Percentiles rank a stretch among this genome's conserved stretches.
Conservation (phyloP, 1,140 invertebrate genomes). For the Tribolium madens region DNA sequence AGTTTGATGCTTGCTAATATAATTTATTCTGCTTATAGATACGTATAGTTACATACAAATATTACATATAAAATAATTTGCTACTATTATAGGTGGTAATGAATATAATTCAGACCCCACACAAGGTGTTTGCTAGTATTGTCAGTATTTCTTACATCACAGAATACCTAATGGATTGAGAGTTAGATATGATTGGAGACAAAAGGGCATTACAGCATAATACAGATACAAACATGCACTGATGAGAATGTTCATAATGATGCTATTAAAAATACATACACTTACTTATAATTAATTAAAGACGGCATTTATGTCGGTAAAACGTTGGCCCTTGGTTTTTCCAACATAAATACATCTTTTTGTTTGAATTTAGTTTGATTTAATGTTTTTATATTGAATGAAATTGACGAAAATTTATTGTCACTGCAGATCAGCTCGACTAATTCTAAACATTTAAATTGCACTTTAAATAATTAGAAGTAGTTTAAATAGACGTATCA, state of each 20-base stretch:
- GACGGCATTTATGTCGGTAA: slow-evolving; percentile 24
- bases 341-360: slow-evolving; percentile 31
- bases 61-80: slow-evolving; percentile 48
- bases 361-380: not conserved
- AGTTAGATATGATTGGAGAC: slow-evolving; percentile 38
- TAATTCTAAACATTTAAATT: slow-evolving; percentile 46
- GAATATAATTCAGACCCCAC: slow-evolving; percentile 44
- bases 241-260: slow-evolving; percentile 32
- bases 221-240: slow-evolving; percentile 44
- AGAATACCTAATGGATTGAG: slow-evolving; percentile 45
- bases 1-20: slow-evolving; percentile 44
- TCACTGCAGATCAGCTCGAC: slow-evolving; percentile 38
- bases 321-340: slow-evolving; percentile 37
- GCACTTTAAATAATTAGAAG: slow-evolving; percentile 43
- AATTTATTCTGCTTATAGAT: slow-evolving; percentile 41
- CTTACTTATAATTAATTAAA: slow-evolving; percentile 29
- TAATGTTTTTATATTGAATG: slow-evolving; percentile 7
- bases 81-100: slow-evolving; percentile 37
- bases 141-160: slow-evolving; percentile 47
- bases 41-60: slow-evolving; percentile 47
- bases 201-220: slow-evolving; percentile 37
- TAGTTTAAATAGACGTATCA: slow-evolving; percentile 42
- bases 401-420: slow-evolving; percentile 47
- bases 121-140: slow-evolving; percentile 42
- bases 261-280: slow-evolving; percentile 47